Evolutionary conservation across 2,797 vertebrate genomes (phyloP).

Genomic region (Megaceryle alcyon): DNA sequence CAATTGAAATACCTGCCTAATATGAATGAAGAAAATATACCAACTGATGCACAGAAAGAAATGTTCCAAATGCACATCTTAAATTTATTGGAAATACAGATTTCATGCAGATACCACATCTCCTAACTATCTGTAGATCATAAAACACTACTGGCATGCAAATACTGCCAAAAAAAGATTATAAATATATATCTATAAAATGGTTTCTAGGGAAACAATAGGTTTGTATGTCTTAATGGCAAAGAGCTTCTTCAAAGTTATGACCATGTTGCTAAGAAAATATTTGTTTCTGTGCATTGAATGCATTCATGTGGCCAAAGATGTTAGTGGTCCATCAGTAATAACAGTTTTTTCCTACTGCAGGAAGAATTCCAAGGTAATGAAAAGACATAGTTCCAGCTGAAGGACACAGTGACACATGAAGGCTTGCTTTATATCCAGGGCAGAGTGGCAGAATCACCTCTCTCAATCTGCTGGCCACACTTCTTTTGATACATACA

Average conservation of each 20-base stretch:
- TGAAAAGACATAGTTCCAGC: neutral
- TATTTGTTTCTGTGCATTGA: neutral
- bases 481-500: too few relatives aligned
- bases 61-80: neutral
- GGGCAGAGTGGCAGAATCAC: too few relatives aligned
- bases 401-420: neutral
- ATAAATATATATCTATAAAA: neutral
- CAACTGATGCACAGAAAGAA: neutral
- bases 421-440: too few relatives aligned
- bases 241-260: neutral
- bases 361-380: neutral
- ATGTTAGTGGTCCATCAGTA: neutral
- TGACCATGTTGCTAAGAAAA: neutral
- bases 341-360: neutral
- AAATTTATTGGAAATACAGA: neutral
- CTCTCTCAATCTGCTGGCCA: too few relatives aligned
- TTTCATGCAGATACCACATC: neutral
- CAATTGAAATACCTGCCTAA: constrained; percentile 12
- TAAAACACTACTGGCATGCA: neutral
- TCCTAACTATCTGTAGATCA: neutral
- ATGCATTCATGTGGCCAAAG: neutral
- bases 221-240: neutral
- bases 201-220: neutral
- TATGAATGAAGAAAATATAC: neutral
- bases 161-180: neutral